phyloP scores from a whole-genome alignment of 2,888 invertebrate species.

The Himalopsyche anomala region DNA sequence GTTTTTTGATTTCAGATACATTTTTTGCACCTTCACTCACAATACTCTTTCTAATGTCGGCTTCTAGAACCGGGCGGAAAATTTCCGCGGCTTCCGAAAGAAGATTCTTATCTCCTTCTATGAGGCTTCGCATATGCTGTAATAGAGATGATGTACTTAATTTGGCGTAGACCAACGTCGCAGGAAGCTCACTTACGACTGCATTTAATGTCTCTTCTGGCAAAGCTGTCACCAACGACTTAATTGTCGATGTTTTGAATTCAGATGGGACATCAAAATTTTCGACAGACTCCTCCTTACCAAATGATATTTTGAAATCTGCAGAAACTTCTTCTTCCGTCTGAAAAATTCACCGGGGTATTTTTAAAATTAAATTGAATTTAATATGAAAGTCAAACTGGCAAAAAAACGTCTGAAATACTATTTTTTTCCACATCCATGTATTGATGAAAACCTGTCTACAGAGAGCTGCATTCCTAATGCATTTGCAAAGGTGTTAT shows the following conservation, averaged over 20 bases:
- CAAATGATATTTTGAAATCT: neutral
- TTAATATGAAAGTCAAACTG: too few species aligned
- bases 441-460: too few species aligned
- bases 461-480: too few species aligned
- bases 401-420: too few species aligned
- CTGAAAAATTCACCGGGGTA: neutral
- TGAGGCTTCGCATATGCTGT: neutral
- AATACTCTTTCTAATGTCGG: neutral
- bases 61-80: neutral
- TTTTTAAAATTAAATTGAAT: too few species aligned
- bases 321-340: slow-evolving; percentile 1
- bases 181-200: neutral
- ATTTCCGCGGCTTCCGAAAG: neutral
- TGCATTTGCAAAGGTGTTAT: too few species aligned
- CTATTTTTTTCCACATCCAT: too few species aligned
- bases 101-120: neutral
- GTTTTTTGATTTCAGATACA: slow-evolving; percentile 10
- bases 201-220: neutral
- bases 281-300: neutral
- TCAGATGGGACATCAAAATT: neutral
- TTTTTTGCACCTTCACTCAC: neutral
- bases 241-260: neutral
- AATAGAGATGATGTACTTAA: neutral
- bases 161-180: neutral
- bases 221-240: neutral